These are phyloP conservation scores for Drosophila navojoa DNA, from an alignment of 1,140 invertebrate genomes.

Conservation along the genomic window DNA sequence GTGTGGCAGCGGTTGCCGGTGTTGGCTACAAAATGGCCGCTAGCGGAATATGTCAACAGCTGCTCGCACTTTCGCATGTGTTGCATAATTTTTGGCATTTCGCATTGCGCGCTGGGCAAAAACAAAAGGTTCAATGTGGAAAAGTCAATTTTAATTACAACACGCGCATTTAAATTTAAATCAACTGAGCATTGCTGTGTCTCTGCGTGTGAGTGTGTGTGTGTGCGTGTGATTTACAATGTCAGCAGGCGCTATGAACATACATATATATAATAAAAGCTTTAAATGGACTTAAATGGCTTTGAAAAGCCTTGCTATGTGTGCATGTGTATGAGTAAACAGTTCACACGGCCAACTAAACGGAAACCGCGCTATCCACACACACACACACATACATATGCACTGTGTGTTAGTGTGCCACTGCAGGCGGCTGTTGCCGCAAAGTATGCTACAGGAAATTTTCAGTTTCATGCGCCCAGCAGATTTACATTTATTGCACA, in stretches of 20 bases:
- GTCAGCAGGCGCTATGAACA: constrained; percentile 4
- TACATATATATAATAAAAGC: constrained; percentile 32
- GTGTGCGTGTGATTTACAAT: constrained; percentile 42
- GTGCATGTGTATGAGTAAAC: constrained; percentile 55
- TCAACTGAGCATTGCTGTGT: constrained; percentile 37
- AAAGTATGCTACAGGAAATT: constrained; percentile 78
- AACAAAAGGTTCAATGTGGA: constrained; percentile 23
- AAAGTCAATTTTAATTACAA: constrained; percentile 79
- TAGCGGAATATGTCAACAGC: constrained; percentile 69
- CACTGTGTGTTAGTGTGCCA: constrained; percentile 69
- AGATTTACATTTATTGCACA: constrained; percentile 68
- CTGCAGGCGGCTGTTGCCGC: constrained; percentile 49
- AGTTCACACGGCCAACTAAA: constrained; percentile 78
- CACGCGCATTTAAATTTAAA: constrained; percentile 66
- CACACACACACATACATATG: not conserved
- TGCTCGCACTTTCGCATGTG: constrained; percentile 45
- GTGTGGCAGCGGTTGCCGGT: constrained; percentile 19
- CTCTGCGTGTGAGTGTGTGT: constrained; percentile 21
- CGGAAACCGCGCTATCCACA: constrained; percentile 51
- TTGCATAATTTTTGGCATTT: constrained; percentile 67
- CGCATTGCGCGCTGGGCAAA: constrained; percentile 21
- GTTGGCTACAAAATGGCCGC: constrained; percentile 66
- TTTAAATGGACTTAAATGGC: constrained; percentile 48
- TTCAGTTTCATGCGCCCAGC: constrained; percentile 75
- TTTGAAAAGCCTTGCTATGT: constrained; percentile 40